Evolutionary conservation across 2,113 vertebrate genomes (phyloP).

Genomic region (Orientallactaga bullata): DNA sequence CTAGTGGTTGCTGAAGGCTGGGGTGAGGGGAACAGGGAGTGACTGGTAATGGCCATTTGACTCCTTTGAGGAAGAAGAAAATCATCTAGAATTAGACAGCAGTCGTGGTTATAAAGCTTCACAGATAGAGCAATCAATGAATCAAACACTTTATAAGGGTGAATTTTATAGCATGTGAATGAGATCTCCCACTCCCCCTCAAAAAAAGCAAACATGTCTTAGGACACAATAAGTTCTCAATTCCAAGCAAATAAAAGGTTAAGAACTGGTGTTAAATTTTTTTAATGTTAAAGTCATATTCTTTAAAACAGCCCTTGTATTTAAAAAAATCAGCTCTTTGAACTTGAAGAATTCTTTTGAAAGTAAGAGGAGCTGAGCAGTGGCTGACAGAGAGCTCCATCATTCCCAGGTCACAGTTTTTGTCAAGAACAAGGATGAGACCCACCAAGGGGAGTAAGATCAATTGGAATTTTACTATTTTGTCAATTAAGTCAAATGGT

Average conservation of each 20-base stretch:
- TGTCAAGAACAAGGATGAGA: slow-evolving; percentile 65
- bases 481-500: slow-evolving; percentile 71
- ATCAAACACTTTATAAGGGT: background rate
- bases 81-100: slow-evolving; percentile 31
- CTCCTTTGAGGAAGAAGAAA: background rate
- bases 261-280: slow-evolving; percentile 46
- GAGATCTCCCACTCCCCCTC: background rate
- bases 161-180: slow-evolving; percentile 29
- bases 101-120: background rate
- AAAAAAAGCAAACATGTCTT: background rate
- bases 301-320: slow-evolving; percentile 42
- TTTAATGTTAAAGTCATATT: slow-evolving; percentile 32
- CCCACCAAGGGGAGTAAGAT: slow-evolving; percentile 64
- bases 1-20: background rate
- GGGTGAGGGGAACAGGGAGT: background rate
- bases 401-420: slow-evolving; percentile 64
- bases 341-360: slow-evolving; percentile 54
- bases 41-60: background rate
- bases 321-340: slow-evolving; percentile 54
- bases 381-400: slow-evolving; percentile 40
- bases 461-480: slow-evolving; percentile 75
- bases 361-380: slow-evolving; percentile 37
- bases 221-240: slow-evolving; percentile 34
- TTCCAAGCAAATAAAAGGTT: slow-evolving; percentile 42
- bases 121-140: slow-evolving; percentile 38